phyloP scores from a whole-genome alignment of 2,888 invertebrate species.

The Xanthia togata region DNA sequence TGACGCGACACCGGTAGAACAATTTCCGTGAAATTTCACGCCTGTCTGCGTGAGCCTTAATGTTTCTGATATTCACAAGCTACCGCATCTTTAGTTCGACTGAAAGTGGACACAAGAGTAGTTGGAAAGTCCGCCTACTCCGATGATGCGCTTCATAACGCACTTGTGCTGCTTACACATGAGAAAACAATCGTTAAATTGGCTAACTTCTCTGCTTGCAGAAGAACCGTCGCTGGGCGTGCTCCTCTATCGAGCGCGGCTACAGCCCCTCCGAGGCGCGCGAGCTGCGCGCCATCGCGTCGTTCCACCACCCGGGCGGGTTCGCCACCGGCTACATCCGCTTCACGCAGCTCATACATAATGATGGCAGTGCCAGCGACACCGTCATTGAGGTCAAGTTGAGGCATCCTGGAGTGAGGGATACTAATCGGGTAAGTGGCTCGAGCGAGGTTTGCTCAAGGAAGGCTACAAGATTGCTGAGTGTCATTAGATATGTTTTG shows the following conservation, averaged over 20 bases:
- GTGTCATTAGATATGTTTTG: neutral
- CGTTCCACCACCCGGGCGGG: slow-evolving; percentile 97
- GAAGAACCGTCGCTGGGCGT: slow-evolving; percentile 94
- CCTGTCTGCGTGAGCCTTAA: too few relatives aligned
- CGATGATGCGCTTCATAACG: neutral
- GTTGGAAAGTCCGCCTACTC: neutral
- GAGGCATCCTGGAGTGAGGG: slow-evolving; percentile 95
- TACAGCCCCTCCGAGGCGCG: slow-evolving; percentile 96
- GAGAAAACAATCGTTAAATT: too few relatives aligned
- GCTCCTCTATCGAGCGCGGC: slow-evolving; percentile 95
- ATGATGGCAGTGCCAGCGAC: slow-evolving; percentile 96
- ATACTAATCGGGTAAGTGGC: slow-evolving; percentile 93
- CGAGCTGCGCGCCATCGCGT: slow-evolving; percentile 96
- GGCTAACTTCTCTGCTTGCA: slow-evolving; percentile 59
- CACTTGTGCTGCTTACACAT: too few relatives aligned
- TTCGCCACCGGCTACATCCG: slow-evolving; percentile 95
- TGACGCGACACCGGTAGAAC: too few relatives aligned
- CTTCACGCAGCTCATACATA: slow-evolving; percentile 96
- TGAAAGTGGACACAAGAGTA: too few relatives aligned
- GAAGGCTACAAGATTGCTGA: neutral
- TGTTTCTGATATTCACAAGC: neutral
- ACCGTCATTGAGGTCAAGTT: slow-evolving; percentile 97
- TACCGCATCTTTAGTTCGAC: neutral
- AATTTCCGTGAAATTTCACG: too few relatives aligned
- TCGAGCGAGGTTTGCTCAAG: accelerated